These are phyloP conservation scores for Vimba vimba DNA, from an alignment of 2,113 vertebrate genomes.

Conservation along the genomic window DNA sequence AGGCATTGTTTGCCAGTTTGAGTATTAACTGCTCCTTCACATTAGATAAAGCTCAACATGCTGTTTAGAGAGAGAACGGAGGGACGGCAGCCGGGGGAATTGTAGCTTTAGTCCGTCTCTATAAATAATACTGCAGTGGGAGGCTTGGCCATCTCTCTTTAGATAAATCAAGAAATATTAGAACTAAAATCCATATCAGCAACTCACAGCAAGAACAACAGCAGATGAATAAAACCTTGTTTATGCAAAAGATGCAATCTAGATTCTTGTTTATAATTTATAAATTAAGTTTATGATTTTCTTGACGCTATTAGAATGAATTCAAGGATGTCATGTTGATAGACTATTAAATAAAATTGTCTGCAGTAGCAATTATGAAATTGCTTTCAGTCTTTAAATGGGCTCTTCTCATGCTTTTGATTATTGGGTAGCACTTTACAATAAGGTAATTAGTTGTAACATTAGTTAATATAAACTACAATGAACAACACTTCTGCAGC, in stretches of 20 bases:
- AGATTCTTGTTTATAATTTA: neutral
- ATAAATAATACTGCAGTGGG: slow-evolving; percentile 72
- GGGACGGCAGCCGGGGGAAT: slow-evolving; percentile 45
- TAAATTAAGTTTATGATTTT: neutral
- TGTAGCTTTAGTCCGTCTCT: slow-evolving; percentile 67
- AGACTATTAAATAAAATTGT: neutral
- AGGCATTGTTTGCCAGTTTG: slow-evolving; percentile 16
- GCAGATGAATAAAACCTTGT: slow-evolving; percentile 10
- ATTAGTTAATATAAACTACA: too few relatives aligned
- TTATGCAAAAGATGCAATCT: neutral
- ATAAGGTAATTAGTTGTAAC: too few relatives aligned
- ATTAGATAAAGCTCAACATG: slow-evolving; percentile 38
- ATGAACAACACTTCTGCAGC: too few relatives aligned
- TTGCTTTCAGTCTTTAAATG: neutral
- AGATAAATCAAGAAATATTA: slow-evolving; percentile 57
- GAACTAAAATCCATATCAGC: slow-evolving; percentile 49
- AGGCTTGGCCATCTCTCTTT: slow-evolving; percentile 60
- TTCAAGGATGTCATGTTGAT: neutral
- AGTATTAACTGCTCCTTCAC: slow-evolving; percentile 34
- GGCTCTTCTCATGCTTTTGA: too few relatives aligned
- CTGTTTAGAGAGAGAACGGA: slow-evolving; percentile 27
- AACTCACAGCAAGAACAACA: slow-evolving; percentile 44
- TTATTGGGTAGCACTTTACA: too few relatives aligned
- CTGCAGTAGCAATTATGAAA: neutral
- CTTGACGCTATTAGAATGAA: neutral